phyloP scores from a whole-genome alignment of 2,888 invertebrate genomes.

The Drosophila testacea region DNA sequence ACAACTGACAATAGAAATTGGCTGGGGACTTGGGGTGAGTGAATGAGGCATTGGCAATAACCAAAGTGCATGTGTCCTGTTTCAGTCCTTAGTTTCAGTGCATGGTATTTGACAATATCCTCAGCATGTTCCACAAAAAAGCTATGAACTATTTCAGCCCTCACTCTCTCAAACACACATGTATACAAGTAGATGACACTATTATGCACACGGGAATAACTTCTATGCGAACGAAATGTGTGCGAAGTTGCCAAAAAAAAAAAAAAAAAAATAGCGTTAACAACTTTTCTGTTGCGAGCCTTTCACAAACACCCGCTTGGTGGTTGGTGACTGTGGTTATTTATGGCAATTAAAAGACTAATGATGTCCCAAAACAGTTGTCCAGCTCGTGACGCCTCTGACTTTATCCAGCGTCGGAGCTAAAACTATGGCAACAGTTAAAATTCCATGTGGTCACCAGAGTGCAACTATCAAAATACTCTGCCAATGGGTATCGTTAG shows the following conservation, averaged over 20 bases:
- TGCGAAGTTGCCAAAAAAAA: slow-evolving; percentile 65
- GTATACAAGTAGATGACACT: slow-evolving; percentile 36
- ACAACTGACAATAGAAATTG: slow-evolving; percentile 74
- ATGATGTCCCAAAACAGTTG: slow-evolving; percentile 77
- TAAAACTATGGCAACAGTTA: slow-evolving; percentile 39
- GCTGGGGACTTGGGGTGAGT: slow-evolving; percentile 53
- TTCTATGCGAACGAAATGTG: slow-evolving; percentile 26
- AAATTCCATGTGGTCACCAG: slow-evolving; percentile 41
- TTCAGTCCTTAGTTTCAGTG: slow-evolving; percentile 13
- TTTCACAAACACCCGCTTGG: slow-evolving; percentile 10
- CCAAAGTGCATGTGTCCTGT: slow-evolving; percentile 62
- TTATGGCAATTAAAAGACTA: slow-evolving; percentile 83
- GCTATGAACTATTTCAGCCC: slow-evolving; percentile 45
- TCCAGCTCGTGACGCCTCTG: slow-evolving; percentile 56
- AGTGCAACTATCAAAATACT: slow-evolving; percentile 40
- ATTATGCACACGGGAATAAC: slow-evolving; percentile 75
- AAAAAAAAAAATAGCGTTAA: slow-evolving; percentile 62
- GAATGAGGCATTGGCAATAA: slow-evolving; percentile 67
- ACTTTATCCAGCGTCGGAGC: slow-evolving; percentile 23
- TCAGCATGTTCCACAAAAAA: slow-evolving; percentile 61
- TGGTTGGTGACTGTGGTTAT: slow-evolving; percentile 65
- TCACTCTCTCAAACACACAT: slow-evolving; percentile 13
- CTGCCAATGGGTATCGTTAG: slow-evolving; percentile 25
- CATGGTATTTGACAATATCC: slow-evolving; percentile 63
- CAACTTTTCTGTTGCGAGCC: slow-evolving; percentile 68